Conservation (phyloP, 2,797 vertebrate species). For the Spinibarbus caldwelli region DNA sequence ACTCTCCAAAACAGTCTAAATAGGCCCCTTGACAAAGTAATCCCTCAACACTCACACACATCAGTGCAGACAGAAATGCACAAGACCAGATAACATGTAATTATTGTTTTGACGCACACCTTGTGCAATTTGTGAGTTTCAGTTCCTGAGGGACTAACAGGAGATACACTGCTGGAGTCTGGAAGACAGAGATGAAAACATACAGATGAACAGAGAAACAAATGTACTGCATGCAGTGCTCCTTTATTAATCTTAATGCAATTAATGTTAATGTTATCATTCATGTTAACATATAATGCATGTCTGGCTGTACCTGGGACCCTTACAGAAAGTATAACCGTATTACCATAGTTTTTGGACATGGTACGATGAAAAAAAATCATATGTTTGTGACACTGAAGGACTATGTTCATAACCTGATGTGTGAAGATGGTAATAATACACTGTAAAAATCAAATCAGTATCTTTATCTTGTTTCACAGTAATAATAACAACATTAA, state of each 20-base stretch:
- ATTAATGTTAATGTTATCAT: not conserved
- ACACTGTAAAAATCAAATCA: not conserved
- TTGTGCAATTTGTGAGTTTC: conserved; percentile 64
- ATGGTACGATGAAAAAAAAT: not conserved
- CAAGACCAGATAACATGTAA: conserved; percentile 21
- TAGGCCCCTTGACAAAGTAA: conserved; percentile 45
- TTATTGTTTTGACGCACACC: conserved; percentile 64
- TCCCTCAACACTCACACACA: conserved; percentile 18
- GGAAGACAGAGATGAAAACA: conserved; percentile 19
- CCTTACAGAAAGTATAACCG: not conserved
- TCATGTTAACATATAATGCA: not conserved
- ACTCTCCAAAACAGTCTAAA: conserved; percentile 49
- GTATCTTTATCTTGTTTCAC: not conserved
- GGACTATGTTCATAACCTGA: too few relatives aligned
- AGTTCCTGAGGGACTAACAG: conserved; percentile 50
- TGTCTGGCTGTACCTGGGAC: not conserved
- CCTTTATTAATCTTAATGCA: not conserved
- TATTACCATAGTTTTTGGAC: not conserved
- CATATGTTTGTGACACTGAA: not conserved
- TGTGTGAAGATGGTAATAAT: too few relatives aligned
- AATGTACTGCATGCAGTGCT: not conserved
- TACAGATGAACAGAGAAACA: not conserved
- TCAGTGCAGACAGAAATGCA: conserved; percentile 18
- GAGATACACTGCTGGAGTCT: conserved; percentile 61
- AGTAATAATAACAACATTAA: not conserved